Evolutionary conservation across 2,797 vertebrate genomes (phyloP), one percentile per base, ranked within the genome.

Genomic region (Chelon labrosus): DNA sequence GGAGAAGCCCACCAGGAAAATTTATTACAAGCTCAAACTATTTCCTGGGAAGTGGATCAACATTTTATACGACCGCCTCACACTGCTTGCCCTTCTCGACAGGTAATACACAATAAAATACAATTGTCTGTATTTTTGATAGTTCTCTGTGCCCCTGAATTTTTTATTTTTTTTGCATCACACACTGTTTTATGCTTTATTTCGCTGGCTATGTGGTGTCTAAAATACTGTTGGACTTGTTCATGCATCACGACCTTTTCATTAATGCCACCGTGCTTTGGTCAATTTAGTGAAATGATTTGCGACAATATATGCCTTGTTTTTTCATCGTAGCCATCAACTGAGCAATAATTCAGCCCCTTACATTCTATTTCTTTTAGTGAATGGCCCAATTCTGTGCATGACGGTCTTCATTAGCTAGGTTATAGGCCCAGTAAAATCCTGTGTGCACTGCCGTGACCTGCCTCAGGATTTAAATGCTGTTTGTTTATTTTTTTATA

Each of bases 1-100:
- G 60, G 94, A 95, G 77, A 98, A 96, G 69, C 95, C 97, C 7
- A 95, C 94, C 75, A 94, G 89, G 50, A 96, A 96, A 76, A 94
- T 97, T 65, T 98, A 98, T 87, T 98, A 99, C 92, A 98, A 96
- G 86, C 95, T 98, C 38, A 93, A 95, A 80, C 85, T 99, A 51
- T 97, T 97, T 84, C 98, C 98, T 35, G 97, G 97, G 70, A 99
- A 96, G 86, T 97, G 96, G 97, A 94, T 99, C 85, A 96, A 96
- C 90, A 93, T 99, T 89, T 95, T 97, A 90, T 98, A 98, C 0
- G 96, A 99, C 89, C 92, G 98, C 5, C 95, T 99, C 55, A 93
- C 97, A 47, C 92, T 99, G 79, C 56, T 97, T 73, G 95, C 97
- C 0, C 81, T 99, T 47, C 63, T 99, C 65, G 98, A 99, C 92